Conservation (phyloP, 2,797 vertebrate genomes). For the Chloroceryle inda region DNA sequence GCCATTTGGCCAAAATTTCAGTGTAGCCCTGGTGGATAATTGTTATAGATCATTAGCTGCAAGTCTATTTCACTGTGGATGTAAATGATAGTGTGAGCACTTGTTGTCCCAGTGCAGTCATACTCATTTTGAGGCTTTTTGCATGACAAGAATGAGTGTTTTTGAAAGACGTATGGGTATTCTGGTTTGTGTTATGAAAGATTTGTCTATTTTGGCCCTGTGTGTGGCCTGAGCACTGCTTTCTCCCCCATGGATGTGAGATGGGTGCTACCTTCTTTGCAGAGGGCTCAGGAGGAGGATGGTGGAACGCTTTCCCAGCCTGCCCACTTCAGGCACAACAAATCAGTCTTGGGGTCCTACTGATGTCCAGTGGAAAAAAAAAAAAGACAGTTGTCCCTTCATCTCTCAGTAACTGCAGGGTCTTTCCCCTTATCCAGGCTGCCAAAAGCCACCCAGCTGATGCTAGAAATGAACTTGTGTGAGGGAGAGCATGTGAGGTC, state of each 20-base stretch:
- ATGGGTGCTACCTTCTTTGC: neutral
- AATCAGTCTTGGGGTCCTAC: too few relatives aligned
- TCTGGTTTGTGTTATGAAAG: neutral
- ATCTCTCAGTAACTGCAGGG: rapidly evolving
- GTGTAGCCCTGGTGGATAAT: neutral
- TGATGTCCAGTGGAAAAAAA: neutral
- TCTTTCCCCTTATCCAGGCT: neutral
- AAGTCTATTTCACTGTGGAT: neutral
- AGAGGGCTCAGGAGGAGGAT: neutral
- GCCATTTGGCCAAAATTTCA: neutral
- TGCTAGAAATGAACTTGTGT: neutral
- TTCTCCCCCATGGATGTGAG: rapidly evolving
- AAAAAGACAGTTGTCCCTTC: neutral
- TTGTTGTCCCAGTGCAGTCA: neutral
- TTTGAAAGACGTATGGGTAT: neutral
- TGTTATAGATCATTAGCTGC: neutral
- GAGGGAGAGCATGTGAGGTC: neutral
- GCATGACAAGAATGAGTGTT: neutral
- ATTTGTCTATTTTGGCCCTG: rapidly evolving
- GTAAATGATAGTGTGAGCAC: neutral
- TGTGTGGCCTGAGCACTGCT: neutral
- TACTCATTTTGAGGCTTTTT: neutral
- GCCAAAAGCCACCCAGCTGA: neutral
- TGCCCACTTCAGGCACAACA: neutral
- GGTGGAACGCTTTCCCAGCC: neutral